Evolutionary conservation across 2,888 invertebrate genomes (phyloP), one percentile per base, ranked within the genome.

Genomic region (Leucophenga montana): DNA sequence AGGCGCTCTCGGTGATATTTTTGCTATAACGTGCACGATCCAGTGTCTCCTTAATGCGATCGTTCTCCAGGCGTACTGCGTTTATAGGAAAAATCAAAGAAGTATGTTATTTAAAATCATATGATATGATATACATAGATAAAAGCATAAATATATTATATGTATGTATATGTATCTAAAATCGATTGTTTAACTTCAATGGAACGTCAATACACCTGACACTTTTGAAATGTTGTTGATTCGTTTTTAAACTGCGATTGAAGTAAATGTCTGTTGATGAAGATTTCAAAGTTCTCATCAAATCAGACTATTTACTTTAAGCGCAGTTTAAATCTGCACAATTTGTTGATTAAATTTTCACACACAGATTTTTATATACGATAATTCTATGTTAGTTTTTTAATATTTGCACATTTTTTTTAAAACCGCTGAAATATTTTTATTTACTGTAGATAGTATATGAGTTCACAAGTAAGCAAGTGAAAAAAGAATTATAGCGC

Each of bases 21-120:
- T 87, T 88, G 77, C 85, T 85, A 79, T 86, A 86, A 71, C 86
- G 78, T 50, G 85, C 88, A 66, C 89, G 85, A 73, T 93, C 93
- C 88, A 93, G 90, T 82, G 93, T 94, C 90, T 95, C 95, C 91
- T 95, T 92, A 90, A 95, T 91, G 89, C 95, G 94, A 91, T 95
- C 95, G 90, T 95, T 95, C 91, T 95, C 95, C 90, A 94, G 94
- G 83, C 95, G 94, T 89, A 95, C 95, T 95, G 92, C 79, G 8
- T 53, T 20, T 8, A 31, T 27, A 27, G 4, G 27, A 3, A 4
- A 27, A 27, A 27, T 3, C 2, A 27, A 27, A 27, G 27, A 27
- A 4, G n/a, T n/a, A n/a, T n/a, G n/a, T n/a, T n/a, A n/a, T n/a
- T n/a, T n/a, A n/a, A 27, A 27, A 27, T 16, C 22, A 46, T 64